Conservation (phyloP, 2,797 vertebrate genomes). For the Micromesistius poutassou region DNA sequence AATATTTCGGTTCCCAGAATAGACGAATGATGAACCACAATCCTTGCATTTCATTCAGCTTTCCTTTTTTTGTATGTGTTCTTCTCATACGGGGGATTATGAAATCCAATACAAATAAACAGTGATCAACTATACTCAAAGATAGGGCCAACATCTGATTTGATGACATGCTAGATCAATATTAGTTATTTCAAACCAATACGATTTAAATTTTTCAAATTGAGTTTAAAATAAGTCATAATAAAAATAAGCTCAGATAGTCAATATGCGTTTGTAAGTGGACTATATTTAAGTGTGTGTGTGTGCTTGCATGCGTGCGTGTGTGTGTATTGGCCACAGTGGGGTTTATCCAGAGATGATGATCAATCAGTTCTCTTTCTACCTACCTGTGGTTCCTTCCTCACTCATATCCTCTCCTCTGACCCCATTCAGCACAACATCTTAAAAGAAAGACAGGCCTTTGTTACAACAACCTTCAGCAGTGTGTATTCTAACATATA, state of each 20-base stretch:
- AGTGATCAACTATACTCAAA: not conserved
- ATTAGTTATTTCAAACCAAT: not conserved
- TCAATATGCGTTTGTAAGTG: too few relatives aligned
- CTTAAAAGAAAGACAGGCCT: not conserved
- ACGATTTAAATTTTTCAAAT: too few relatives aligned
- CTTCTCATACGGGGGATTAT: not conserved
- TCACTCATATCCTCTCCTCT: not conserved
- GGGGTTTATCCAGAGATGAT: not conserved
- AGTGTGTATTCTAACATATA: not conserved
- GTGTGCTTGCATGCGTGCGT: too few relatives aligned
- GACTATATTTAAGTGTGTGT: too few relatives aligned
- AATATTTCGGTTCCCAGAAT: constrained; percentile 24
- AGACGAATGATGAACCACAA: not conserved
- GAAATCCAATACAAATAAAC: not conserved
- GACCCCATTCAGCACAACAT: not conserved
- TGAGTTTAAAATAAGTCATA: too few relatives aligned
- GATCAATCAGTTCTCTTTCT: not conserved
- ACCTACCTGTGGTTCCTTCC: not conserved
- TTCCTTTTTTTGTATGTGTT: not conserved
- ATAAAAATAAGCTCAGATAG: too few relatives aligned
- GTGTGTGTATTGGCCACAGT: too few relatives aligned
- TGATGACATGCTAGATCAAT: not conserved
- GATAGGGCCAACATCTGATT: not conserved
- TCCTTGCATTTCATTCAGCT: not conserved
- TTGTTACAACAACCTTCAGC: not conserved